These are phyloP conservation scores for Micromesistius poutassou DNA, from an alignment of 2,797 vertebrate species.

Conservation along the genomic window DNA sequence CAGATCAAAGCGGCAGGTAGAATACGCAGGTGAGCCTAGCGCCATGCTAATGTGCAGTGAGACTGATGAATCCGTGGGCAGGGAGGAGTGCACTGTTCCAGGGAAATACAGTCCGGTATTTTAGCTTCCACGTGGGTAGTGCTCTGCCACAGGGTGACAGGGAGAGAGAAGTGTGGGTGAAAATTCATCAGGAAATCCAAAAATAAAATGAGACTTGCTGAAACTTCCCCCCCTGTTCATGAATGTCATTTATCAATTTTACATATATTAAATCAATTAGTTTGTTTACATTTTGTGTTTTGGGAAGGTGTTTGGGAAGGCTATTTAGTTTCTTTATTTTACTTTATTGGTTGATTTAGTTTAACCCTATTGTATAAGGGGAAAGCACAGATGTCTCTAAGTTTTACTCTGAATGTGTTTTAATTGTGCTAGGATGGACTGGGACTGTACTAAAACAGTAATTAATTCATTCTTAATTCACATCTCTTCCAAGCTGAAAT, in stretches of 20 bases:
- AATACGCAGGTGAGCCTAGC: not conserved
- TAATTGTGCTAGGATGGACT: not conserved
- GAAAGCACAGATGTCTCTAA: not conserved
- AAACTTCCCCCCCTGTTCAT: not conserved
- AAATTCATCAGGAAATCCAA: slow-evolving; percentile 1
- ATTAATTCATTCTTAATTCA: too few relatives aligned
- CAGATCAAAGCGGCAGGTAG: not conserved
- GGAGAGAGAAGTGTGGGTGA: slow-evolving; percentile 1
- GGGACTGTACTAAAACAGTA: not conserved
- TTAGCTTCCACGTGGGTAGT: not conserved
- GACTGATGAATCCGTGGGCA: not conserved
- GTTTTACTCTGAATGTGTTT: not conserved
- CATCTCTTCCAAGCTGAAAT: not conserved
- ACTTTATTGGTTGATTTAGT: not conserved
- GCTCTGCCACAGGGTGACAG: not conserved
- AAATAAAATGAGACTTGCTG: not conserved
- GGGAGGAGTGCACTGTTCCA: slow-evolving; percentile 1
- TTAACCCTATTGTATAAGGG: not conserved
- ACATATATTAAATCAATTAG: not conserved
- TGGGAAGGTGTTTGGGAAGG: not conserved
- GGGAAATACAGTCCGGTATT: not conserved
- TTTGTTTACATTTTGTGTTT: not conserved
- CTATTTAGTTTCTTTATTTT: not conserved
- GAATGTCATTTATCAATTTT: not conserved
- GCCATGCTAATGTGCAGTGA: not conserved